Conservation (phyloP, 2,888 invertebrate genomes). For the Cepaea hortensis region DNA sequence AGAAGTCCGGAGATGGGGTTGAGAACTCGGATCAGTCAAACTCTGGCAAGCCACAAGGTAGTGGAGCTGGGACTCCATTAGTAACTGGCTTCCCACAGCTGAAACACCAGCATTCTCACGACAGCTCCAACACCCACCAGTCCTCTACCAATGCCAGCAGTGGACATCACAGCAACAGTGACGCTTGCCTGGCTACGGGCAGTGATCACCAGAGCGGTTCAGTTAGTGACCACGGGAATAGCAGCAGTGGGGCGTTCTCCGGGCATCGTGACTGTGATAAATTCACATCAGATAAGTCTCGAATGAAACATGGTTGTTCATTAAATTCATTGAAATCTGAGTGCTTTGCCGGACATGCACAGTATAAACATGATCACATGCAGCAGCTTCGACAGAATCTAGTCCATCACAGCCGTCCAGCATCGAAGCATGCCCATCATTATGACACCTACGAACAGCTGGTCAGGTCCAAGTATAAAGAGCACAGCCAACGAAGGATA, state of each 20-base stretch:
- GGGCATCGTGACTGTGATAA: background rate
- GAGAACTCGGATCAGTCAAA: slow-evolving; percentile 18
- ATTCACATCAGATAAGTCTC: background rate
- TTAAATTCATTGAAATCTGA: background rate
- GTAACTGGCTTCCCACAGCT: background rate
- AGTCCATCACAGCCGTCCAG: slow-evolving; percentile 10
- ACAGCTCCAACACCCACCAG: slow-evolving; percentile 18
- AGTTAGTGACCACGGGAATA: background rate
- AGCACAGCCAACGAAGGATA: slow-evolving; percentile 13
- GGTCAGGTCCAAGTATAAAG: slow-evolving; percentile 9
- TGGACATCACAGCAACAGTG: slow-evolving; percentile 35
- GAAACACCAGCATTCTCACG: background rate
- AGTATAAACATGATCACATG: background rate
- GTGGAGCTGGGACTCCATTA: background rate
- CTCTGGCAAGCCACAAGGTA: slow-evolving; percentile 8
- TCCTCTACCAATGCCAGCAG: background rate
- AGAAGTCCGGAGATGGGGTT: slow-evolving; percentile 36
- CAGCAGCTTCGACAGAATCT: slow-evolving; percentile 18
- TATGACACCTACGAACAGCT: slow-evolving; percentile 31
- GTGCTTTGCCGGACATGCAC: background rate
- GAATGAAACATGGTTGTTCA: slow-evolving; percentile 5
- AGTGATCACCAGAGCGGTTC: slow-evolving; percentile 41
- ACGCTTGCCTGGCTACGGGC: slow-evolving; percentile 38
- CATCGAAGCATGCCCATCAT: slow-evolving; percentile 38
- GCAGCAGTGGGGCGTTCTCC: background rate